These are phyloP conservation scores for Stomatorhinus ivindoensis DNA, from an alignment of 2,113 vertebrate species.

Conservation along the genomic window DNA sequence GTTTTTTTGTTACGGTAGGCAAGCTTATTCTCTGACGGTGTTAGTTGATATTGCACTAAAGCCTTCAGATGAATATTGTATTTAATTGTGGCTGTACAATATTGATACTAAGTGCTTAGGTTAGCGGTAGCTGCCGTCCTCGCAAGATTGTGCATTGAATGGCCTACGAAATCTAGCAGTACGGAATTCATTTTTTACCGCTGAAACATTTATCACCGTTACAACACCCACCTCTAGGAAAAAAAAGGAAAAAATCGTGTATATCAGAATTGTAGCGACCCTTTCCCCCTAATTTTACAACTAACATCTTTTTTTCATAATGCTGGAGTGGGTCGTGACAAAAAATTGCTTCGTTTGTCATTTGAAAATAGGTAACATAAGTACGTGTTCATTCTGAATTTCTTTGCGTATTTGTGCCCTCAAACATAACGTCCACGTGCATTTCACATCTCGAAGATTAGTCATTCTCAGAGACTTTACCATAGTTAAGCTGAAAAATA, in stretches of 20 bases:
- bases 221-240: background rate
- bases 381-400: background rate
- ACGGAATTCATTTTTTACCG: background rate
- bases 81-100: constrained; percentile 6
- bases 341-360: background rate
- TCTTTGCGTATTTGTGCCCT: background rate
- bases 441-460: background rate
- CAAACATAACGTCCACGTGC: background rate
- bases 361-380: background rate
- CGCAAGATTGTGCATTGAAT: constrained; percentile 1
- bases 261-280: background rate
- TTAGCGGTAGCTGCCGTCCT: background rate
- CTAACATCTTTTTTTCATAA: background rate
- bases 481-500: background rate
- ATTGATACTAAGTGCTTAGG: background rate
- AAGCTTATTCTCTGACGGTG: constrained; percentile 11
- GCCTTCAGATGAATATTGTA: background rate
- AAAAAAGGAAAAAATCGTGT: background rate
- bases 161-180: background rate
- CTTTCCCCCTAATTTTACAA: background rate
- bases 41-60: background rate
- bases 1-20: background rate
- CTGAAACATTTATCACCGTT: background rate
- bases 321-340: background rate
- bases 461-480: background rate